Evolutionary conservation across 2,113 vertebrate genomes (phyloP), one percentile per base, ranked within the genome.

Genomic region (Dasyprocta punctata): DNA sequence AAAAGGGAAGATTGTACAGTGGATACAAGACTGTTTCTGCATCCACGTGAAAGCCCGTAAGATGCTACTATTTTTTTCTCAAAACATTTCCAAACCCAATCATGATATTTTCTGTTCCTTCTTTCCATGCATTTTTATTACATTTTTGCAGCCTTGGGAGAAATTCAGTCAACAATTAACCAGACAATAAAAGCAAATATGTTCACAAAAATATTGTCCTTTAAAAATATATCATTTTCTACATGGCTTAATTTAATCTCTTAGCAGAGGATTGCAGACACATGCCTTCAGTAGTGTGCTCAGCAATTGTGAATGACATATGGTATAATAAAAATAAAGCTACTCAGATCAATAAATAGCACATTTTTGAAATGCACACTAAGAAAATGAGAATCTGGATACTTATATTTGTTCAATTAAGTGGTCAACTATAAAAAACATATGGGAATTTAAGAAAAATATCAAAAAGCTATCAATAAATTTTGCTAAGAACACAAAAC

Each of bases 201-300:
- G 81, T 96, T 90, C 87, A 84, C 71, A 81, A 77, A 96, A 96
- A 96, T 82, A 92, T 14, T 90, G 84, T 87, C 78, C 69, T 93
- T 93, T 96, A 54, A 93, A 96, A 96, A 95, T 54, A 38, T 17
- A 92, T 95, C 49, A 96, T 96, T 98, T 96, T 96, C 95, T 87
- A 91, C 87, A 90, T 93, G 93, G 84, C 61, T 94, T 92, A 73
- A 85, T 95, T 97, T 96, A 96, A 95, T 96, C 75, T 96, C 95
- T 54, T 89, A 92, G 80, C 9, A 13, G 44, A 95, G 80, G 84
- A 41, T 0, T 94, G 80, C 47, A 44, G 49, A 78, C 49, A 56
- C 47, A 61, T 1, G 41, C 49, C 38, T 81, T 93, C n/a, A 61
- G 47, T 47, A 22, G 52, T 24, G 13, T 81, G 92, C 84, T 93